Evolutionary conservation across 2,113 vertebrate species (phyloP).

Genomic region (Muntiacus muntjak): DNA sequence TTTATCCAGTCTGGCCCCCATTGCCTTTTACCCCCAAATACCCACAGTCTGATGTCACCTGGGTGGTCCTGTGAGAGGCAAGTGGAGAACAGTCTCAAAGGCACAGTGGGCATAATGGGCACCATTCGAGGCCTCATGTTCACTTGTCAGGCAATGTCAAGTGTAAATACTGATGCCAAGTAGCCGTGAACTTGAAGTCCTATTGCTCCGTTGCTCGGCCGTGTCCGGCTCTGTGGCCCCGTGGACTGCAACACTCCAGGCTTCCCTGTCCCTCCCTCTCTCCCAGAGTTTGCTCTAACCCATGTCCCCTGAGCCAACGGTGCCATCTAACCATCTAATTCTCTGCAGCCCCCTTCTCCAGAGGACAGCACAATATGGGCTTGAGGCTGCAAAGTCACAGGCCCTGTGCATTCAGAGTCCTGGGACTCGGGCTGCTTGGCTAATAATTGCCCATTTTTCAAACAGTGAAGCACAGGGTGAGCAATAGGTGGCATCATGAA

Average conservation of each 20-base stretch:
- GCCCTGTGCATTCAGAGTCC: not conserved
- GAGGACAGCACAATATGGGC: not conserved
- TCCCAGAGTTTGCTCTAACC: not conserved
- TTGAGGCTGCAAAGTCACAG: slow-evolving; percentile 44
- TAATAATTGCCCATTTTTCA: slow-evolving; percentile 33
- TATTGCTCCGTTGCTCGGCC: not conserved
- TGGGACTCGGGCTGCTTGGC: not conserved
- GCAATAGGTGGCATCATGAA: not conserved
- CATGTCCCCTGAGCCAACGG: not conserved
- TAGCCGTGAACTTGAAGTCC: not conserved
- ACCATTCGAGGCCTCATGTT: not conserved
- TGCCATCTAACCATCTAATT: not conserved
- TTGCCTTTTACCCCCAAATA: not conserved
- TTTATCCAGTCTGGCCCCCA: not conserved
- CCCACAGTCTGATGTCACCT: not conserved
- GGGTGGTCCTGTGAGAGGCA: not conserved
- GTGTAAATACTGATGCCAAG: slow-evolving; percentile 12
- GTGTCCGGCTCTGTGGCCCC: not conserved
- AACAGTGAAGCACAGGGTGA: not conserved
- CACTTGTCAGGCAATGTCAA: not conserved
- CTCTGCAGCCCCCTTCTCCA: not conserved
- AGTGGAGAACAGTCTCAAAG: not conserved
- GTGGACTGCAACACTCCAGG: not conserved
- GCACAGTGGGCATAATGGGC: not conserved
- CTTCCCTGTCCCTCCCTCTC: not conserved